Percentiles rank a stretch among this genome's conserved stretches.
phyloP scores from a whole-genome alignment of 2,797 vertebrate genomes.

The Podarcis siculus region DNA sequence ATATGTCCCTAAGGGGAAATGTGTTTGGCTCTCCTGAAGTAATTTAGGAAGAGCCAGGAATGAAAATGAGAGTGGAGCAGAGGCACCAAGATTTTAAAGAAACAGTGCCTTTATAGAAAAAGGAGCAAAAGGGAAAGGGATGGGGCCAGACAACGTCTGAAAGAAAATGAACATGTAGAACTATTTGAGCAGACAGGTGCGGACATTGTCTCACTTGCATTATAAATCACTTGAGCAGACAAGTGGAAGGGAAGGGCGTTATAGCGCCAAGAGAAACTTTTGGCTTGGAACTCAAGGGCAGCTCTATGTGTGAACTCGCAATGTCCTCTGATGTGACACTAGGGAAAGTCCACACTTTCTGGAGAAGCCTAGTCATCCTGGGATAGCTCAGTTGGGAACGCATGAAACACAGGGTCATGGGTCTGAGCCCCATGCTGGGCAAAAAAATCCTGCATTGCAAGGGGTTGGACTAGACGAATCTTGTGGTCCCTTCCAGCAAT shows the following conservation, averaged over 20 bases:
- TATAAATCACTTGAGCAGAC: constrained; percentile 38
- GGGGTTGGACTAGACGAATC: too few species aligned
- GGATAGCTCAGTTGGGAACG: too few species aligned
- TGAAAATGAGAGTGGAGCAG: not conserved
- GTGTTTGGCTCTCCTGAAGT: too few species aligned
- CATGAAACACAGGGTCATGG: too few species aligned
- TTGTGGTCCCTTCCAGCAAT: too few species aligned
- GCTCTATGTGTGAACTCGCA: not conserved
- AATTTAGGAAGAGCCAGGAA: not conserved
- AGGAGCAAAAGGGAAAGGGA: not conserved
- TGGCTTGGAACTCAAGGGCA: constrained; percentile 49
- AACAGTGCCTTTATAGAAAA: not conserved
- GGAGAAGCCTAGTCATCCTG: constrained; percentile 6
- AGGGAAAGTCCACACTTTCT: constrained; percentile 19
- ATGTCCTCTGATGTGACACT: not conserved
- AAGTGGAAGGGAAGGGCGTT: constrained; percentile 21
- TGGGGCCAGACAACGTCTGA: not conserved
- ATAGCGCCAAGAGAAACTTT: not conserved
- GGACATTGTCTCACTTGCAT: constrained; percentile 17
- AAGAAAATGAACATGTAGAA: not conserved
- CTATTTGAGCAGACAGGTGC: constrained; percentile 9
- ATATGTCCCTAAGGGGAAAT: not conserved
- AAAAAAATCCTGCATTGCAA: too few species aligned
- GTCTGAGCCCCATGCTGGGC: too few species aligned
- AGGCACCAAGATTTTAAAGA: not conserved